Conservation (phyloP, 2,888 invertebrate species). For the Leptinotarsa juncta region DNA sequence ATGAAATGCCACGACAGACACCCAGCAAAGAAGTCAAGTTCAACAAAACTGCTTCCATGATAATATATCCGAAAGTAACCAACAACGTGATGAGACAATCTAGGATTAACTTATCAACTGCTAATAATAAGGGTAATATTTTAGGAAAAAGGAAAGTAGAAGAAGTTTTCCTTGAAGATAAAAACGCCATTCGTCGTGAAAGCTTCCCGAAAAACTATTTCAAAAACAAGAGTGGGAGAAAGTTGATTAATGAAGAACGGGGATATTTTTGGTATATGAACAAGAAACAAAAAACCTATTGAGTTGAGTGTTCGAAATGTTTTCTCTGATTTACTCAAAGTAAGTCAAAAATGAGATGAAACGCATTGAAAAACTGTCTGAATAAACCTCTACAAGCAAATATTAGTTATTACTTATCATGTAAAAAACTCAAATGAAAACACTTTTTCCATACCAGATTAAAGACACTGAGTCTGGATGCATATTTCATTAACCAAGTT, state of each 20-base stretch:
- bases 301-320: neutral
- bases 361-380: too few species aligned
- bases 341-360: neutral
- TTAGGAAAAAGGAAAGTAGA: slow-evolving; percentile 23
- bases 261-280: slow-evolving; percentile 25
- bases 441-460: too few species aligned
- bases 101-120: slow-evolving; percentile 26
- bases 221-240: neutral
- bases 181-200: neutral
- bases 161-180: neutral
- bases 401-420: too few species aligned
- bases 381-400: too few species aligned
- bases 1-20: slow-evolving; percentile 10
- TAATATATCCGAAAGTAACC: slow-evolving; percentile 29
- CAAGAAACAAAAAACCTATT: slow-evolving; percentile 21
- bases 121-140: neutral
- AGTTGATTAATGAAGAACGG: slow-evolving; percentile 2
- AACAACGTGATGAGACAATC: slow-evolving; percentile 32
- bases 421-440: too few species aligned
- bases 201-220: neutral
- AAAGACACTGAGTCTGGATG: too few species aligned
- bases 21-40: slow-evolving; percentile 33
- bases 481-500: too few species aligned
- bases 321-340: slow-evolving; percentile 2
- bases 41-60: slow-evolving; percentile 34